These are phyloP conservation scores for Dioctria rufipes DNA, from an alignment of 2,888 invertebrate genomes.

Conservation along the genomic window DNA sequence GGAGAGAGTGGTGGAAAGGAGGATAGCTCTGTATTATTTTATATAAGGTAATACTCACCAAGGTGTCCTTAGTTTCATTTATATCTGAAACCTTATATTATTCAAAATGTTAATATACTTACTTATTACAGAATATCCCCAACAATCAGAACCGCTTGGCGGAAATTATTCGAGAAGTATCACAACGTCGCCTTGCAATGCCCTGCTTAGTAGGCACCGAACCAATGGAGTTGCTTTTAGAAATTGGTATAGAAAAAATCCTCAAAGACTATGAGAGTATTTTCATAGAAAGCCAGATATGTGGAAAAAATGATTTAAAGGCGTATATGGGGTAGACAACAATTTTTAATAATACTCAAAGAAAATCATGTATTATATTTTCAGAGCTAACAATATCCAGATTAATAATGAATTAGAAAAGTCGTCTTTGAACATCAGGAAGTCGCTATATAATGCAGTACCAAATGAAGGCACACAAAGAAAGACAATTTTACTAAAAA, in stretches of 20 bases:
- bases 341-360: background rate
- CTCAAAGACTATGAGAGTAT: slow-evolving; percentile 70
- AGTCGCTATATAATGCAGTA: slow-evolving; percentile 68
- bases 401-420: background rate
- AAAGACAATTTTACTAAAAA: slow-evolving; percentile 66
- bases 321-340: background rate
- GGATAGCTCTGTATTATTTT: no score
- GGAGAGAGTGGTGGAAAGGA: no score
- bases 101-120: background rate
- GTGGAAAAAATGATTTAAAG: slow-evolving; percentile 64
- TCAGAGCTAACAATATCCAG: background rate
- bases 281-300: slow-evolving; percentile 69
- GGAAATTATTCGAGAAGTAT: slow-evolving; percentile 69
- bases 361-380: background rate
- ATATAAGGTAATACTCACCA: no score
- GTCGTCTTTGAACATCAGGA: slow-evolving; percentile 63
- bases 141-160: slow-evolving; percentile 69
- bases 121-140: slow-evolving; percentile 67
- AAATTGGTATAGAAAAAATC: slow-evolving; percentile 70
- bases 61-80: background rate
- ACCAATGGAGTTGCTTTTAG: slow-evolving; percentile 69
- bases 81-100: background rate
- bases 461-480: slow-evolving; percentile 53
- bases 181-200: slow-evolving; percentile 70
- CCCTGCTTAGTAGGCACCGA: slow-evolving; percentile 69